Percentiles rank a stretch among this genome's conserved stretches.
These are phyloP conservation scores for Poeciliopsis turrubarensis DNA, from an alignment of 2,113 vertebrate genomes.

Conservation along the genomic window DNA sequence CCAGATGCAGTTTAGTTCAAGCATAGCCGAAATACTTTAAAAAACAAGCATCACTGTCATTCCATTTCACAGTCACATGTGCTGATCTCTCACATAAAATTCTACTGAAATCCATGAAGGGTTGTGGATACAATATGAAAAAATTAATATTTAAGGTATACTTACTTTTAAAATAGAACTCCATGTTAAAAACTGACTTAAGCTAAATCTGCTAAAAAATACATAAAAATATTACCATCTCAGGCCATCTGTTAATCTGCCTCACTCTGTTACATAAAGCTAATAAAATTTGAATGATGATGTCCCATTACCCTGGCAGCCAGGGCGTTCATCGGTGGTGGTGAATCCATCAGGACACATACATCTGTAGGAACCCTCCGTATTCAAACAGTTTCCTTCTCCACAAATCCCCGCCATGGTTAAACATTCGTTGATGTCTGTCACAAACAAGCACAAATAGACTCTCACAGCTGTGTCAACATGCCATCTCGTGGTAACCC, in stretches of 20 bases:
- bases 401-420: constrained; percentile 63
- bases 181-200: background rate
- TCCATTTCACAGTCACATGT: background rate
- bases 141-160: background rate
- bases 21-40: background rate
- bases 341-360: constrained; percentile 77
- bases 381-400: constrained; percentile 72
- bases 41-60: background rate
- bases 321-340: constrained; percentile 58
- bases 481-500: constrained; percentile 35
- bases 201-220: constrained; percentile 17
- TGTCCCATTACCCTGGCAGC: constrained; percentile 82
- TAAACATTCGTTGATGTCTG: constrained; percentile 77
- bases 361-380: constrained; percentile 72
- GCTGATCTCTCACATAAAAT: background rate
- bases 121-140: background rate
- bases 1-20: too few species aligned
- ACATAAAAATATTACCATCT: constrained; percentile 33
- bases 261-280: constrained; percentile 44
- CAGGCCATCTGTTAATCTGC: constrained; percentile 13
- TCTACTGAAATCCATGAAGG: background rate
- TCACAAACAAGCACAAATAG: constrained; percentile 39
- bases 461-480: constrained; percentile 39
- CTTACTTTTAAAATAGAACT: background rate
- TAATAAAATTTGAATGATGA: constrained; percentile 17